Evolutionary conservation across 2,113 vertebrate species (phyloP).

Genomic region (Plecturocebus donacophilus): DNA sequence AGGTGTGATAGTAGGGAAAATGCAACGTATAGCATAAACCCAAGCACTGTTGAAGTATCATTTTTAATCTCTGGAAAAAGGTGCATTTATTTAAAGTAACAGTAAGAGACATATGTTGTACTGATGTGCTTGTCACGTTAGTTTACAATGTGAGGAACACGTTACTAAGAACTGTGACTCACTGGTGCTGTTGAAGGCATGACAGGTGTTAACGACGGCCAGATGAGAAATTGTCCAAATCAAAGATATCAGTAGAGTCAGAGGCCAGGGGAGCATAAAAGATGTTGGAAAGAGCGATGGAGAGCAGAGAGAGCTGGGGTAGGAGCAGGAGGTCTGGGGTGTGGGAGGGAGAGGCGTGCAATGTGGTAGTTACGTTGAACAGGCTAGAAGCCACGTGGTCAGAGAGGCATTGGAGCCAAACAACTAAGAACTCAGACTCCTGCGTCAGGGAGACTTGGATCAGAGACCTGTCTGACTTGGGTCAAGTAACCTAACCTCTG

Average conservation of each 20-base stretch:
- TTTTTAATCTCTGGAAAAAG: neutral
- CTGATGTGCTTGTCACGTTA: neutral
- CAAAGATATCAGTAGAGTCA: neutral
- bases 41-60: neutral
- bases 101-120: neutral
- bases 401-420: neutral
- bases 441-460: neutral
- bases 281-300: neutral
- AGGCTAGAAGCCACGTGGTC: neutral
- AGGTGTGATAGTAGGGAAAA: neutral
- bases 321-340: neutral
- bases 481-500: neutral
- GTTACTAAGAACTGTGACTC: neutral
- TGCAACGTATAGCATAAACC: neutral
- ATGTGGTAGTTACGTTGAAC: fast-evolving
- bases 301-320: too few relatives aligned
- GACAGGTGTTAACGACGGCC: neutral
- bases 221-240: neutral
- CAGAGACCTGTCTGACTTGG: neutral
- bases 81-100: neutral
- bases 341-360: neutral
- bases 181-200: neutral
- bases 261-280: neutral
- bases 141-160: neutral
- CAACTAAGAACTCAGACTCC: neutral